These are phyloP conservation scores for Hypothenemus hampei DNA, from an alignment of 1,140 invertebrate species.

Conservation along the genomic window DNA sequence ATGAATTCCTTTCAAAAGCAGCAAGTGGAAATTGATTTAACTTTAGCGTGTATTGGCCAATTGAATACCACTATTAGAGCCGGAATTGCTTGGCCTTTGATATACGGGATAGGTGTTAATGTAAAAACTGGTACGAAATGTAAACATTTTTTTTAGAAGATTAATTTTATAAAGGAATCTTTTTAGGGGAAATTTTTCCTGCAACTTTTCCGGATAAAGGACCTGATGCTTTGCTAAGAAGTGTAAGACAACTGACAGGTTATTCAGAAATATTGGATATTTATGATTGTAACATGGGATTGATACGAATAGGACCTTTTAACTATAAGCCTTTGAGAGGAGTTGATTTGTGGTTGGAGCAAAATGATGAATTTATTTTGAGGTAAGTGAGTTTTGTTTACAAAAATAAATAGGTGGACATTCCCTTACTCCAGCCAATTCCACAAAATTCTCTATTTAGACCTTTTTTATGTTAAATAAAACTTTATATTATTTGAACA, in stretches of 20 bases:
- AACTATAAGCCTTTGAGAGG: conserved; percentile 87
- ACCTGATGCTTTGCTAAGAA: conserved; percentile 76
- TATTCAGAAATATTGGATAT: conserved; percentile 84
- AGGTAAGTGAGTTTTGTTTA: conserved; percentile 47
- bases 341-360: conserved; percentile 84
- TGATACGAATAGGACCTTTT: conserved; percentile 88
- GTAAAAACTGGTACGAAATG: conserved; percentile 64
- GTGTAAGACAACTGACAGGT: conserved; percentile 76
- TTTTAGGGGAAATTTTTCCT: conserved; percentile 80
- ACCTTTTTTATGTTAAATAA: background rate
- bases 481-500: background rate
- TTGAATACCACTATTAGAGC: conserved; percentile 77
- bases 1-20: conserved; percentile 83
- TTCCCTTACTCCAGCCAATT: no score
- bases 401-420: no score
- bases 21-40: conserved; percentile 80
- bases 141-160: background rate
- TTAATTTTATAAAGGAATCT: background rate
- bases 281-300: conserved; percentile 79
- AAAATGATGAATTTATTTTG: conserved; percentile 87
- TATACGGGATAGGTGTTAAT: conserved; percentile 87
- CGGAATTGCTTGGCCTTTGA: conserved; percentile 78
- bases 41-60: conserved; percentile 84
- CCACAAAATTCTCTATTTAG: no score
- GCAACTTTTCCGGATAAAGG: conserved; percentile 92